Conservation (phyloP, 2,797 vertebrate genomes). For the Protosalanx chinensis region DNA sequence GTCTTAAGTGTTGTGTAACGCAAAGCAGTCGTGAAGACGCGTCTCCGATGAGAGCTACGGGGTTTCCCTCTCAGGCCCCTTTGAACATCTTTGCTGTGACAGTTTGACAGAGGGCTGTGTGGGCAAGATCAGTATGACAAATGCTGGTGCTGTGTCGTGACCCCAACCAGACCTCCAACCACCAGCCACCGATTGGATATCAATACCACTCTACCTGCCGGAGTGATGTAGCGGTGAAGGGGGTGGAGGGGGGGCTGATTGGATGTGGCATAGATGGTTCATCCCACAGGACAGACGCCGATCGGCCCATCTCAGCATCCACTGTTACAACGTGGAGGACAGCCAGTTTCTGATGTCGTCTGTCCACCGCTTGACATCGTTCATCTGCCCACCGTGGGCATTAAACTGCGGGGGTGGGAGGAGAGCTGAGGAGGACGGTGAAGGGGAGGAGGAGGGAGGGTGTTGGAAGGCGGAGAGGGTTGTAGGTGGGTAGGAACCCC, state of each 20-base stretch:
- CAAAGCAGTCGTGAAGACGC: too few species aligned
- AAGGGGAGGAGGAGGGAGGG: background rate
- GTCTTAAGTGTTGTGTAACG: too few species aligned
- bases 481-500: background rate
- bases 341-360: too few species aligned
- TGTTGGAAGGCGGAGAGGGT: background rate
- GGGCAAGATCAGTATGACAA: constrained; percentile 58
- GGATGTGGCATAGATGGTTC: constrained; percentile 27
- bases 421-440: background rate
- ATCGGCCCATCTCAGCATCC: background rate
- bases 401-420: constrained; percentile 24
- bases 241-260: constrained; percentile 23
- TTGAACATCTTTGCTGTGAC: constrained; percentile 45
- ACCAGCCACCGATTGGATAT: constrained; percentile 55
- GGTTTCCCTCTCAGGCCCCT: constrained; percentile 38
- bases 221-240: constrained; percentile 10
- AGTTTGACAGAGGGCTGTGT: constrained; percentile 61
- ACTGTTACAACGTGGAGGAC: too few species aligned
- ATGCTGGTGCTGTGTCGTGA: constrained; percentile 64
- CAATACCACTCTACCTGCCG: constrained; percentile 63
- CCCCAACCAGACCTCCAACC: constrained; percentile 50
- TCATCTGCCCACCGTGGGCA: constrained; percentile 39
- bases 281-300: background rate
- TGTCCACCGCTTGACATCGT: constrained; percentile 41
- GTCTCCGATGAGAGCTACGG: constrained; percentile 33